Evolutionary conservation across 2,113 vertebrate species (phyloP).

Genomic region (Eulemur macaco): DNA sequence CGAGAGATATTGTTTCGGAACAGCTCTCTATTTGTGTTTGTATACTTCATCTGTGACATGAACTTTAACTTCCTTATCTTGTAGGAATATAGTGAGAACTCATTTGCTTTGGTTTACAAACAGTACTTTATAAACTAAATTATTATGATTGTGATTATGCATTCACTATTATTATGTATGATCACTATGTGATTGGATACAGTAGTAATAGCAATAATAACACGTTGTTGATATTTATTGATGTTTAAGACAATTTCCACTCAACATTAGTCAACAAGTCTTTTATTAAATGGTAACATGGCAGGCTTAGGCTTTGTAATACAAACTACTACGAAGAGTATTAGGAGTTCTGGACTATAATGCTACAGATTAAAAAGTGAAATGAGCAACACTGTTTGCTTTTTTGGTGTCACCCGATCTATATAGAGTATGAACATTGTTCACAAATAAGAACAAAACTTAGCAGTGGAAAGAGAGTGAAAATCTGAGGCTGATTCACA

Average conservation of each 20-base stretch:
- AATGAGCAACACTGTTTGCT: background rate
- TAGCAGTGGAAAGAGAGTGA: background rate
- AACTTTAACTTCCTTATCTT: constrained; percentile 15
- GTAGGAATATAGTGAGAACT: constrained; percentile 9
- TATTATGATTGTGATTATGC: background rate
- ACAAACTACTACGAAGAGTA: background rate
- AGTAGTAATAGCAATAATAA: background rate
- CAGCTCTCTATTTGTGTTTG: background rate
- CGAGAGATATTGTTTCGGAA: background rate
- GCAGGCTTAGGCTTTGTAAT: background rate
- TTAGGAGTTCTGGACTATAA: background rate
- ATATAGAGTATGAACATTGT: background rate
- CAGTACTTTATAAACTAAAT: background rate
- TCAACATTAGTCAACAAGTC: background rate
- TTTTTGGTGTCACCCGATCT: background rate
- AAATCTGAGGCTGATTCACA: background rate
- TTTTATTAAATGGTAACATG: background rate
- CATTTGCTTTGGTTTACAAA: background rate
- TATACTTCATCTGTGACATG: background rate
- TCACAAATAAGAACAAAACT: background rate
- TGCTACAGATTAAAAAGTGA: background rate
- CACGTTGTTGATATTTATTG: background rate
- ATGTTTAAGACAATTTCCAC: background rate
- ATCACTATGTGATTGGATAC: background rate
- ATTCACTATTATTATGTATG: background rate